phyloP scores from a whole-genome alignment of 2,797 vertebrate species.

The Thamnophis elegans region DNA sequence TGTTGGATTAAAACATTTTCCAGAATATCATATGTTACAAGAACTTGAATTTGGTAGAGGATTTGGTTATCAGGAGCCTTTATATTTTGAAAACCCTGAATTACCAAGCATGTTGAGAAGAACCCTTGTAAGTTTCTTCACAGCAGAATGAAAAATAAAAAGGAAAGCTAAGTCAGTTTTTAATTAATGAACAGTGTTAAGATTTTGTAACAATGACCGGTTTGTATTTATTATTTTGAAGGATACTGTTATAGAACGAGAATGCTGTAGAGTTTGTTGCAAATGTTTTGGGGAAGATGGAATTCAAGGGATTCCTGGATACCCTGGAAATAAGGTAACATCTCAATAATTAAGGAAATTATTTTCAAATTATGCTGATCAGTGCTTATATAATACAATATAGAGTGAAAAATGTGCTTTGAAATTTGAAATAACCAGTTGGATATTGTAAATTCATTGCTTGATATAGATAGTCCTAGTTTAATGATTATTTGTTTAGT shows the following conservation, averaged over 20 bases:
- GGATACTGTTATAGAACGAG: constrained; percentile 77
- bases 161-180: background rate
- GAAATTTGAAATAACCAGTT: background rate
- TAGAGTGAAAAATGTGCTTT: background rate
- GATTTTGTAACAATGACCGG: background rate
- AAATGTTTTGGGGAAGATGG: constrained; percentile 84
- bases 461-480: background rate
- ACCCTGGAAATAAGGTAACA: constrained; percentile 77
- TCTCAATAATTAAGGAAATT: background rate
- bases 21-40: constrained; percentile 73
- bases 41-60: constrained; percentile 89
- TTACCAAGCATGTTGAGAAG: constrained; percentile 75
- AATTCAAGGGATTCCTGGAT: constrained; percentile 70
- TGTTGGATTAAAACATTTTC: constrained; percentile 78
- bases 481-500: no score
- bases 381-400: background rate
- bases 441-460: background rate
- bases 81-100: constrained; percentile 76
- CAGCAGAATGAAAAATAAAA: background rate
- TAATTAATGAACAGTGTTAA: background rate
- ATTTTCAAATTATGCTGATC: background rate
- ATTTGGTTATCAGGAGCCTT: constrained; percentile 76
- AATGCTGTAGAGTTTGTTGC: constrained; percentile 80
- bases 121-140: constrained; percentile 80
- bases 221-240: constrained; percentile 52